Percentiles rank a stretch among this genome's conserved stretches.
Evolutionary conservation across 1,140 invertebrate genomes (phyloP).

Genomic region (Drosophila kurseongensis): DNA sequence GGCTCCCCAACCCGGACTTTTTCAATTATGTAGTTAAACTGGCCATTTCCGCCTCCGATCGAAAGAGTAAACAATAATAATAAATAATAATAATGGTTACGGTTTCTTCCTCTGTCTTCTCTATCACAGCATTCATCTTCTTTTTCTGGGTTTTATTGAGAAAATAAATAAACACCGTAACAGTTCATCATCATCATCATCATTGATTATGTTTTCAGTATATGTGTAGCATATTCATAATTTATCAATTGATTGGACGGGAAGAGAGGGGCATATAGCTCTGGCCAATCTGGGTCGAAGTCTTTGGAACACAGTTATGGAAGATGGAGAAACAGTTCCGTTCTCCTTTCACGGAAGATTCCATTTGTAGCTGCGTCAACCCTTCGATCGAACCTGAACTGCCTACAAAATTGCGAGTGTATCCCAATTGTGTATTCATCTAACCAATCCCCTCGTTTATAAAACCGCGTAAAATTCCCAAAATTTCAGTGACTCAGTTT

Average conservation of each 20-base stretch:
- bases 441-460: neutral
- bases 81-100: constrained; percentile 56
- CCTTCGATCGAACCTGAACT: neutral
- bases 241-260: constrained; percentile 48
- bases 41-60: constrained; percentile 37
- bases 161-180: constrained; percentile 66
- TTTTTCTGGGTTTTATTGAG: constrained; percentile 50
- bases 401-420: neutral
- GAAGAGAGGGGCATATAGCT: neutral
- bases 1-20: constrained; percentile 16
- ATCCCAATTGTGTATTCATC: neutral
- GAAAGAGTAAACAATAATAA: constrained; percentile 33
- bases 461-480: neutral
- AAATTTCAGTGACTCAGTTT: constrained; percentile 1
- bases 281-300: constrained; percentile 12
- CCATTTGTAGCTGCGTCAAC: too few species aligned
- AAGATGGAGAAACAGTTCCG: constrained; percentile 9
- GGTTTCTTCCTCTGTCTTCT: constrained; percentile 27
- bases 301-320: constrained; percentile 20
- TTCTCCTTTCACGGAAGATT: neutral
- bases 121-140: constrained; percentile 15
- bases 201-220: constrained; percentile 46
- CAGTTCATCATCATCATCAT: constrained; percentile 43
- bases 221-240: constrained; percentile 60
- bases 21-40: constrained; percentile 44